phyloP scores from a whole-genome alignment of 2,113 vertebrate species.

The Oxygymnocypris stewartii region DNA sequence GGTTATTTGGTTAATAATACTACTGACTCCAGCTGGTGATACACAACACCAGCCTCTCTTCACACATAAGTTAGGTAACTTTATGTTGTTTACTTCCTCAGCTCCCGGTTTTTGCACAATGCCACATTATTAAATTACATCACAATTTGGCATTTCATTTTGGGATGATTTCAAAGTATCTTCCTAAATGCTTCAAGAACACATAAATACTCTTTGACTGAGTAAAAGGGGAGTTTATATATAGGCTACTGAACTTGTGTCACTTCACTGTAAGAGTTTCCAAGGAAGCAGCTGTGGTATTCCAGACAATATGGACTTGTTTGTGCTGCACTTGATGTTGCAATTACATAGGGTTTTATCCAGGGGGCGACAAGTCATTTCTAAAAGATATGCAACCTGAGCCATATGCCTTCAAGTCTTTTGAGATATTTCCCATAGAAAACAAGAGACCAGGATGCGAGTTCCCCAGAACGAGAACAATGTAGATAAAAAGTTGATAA shows the following conservation, averaged over 20 bases:
- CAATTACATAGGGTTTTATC: constrained; percentile 8
- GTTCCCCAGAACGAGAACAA: constrained; percentile 27
- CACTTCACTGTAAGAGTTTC: constrained; percentile 7
- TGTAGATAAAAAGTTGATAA: constrained; percentile 17
- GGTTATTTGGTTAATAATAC: background rate
- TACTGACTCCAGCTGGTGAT: constrained; percentile 3
- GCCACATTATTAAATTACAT: background rate
- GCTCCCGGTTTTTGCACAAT: background rate
- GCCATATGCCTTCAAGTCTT: constrained; percentile 45
- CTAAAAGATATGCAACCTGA: constrained; percentile 11
- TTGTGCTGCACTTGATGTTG: background rate
- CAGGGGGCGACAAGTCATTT: constrained; percentile 22
- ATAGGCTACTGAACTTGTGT: background rate
- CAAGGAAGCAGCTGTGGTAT: background rate
- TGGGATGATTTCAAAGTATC: background rate
- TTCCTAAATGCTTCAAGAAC: constrained; percentile 1
- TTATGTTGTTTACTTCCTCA: background rate
- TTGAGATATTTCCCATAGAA: constrained; percentile 27
- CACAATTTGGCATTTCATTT: background rate
- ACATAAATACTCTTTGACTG: constrained; percentile 6
- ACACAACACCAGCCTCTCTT: background rate
- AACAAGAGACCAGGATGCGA: constrained; percentile 58
- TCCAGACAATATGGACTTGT: constrained; percentile 1
- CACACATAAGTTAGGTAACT: background rate
- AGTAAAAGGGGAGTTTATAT: background rate